These are phyloP conservation scores for Priocnemis perturbator DNA, from an alignment of 2,888 invertebrate genomes.

Conservation along the genomic window DNA sequence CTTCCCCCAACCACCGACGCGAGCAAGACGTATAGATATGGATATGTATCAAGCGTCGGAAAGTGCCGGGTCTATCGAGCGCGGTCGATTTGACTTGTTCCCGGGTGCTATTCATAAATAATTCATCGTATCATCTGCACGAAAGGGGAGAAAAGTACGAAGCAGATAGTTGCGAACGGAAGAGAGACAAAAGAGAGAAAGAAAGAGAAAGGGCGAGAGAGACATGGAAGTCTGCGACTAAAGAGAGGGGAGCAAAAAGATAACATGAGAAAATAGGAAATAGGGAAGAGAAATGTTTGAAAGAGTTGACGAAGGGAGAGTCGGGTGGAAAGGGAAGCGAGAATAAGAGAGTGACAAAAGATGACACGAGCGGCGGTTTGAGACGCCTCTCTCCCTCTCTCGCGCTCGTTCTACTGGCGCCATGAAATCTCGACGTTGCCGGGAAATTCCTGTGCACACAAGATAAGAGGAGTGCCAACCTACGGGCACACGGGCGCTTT, in stretches of 20 bases:
- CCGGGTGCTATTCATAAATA: conserved; percentile 59
- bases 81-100: conserved; percentile 52
- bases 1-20: background rate
- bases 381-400: background rate
- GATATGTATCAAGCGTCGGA: conserved; percentile 46
- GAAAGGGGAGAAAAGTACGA: conserved; percentile 19
- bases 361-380: conserved; percentile 4
- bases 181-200: conserved; percentile 3
- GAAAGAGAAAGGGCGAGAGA: background rate
- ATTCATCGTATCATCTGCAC: conserved; percentile 54
- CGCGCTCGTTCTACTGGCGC: too few species aligned
- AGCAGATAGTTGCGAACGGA: conserved; percentile 16
- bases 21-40: conserved; percentile 41
- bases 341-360: conserved; percentile 19
- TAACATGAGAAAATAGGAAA: background rate
- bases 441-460: conserved; percentile 65
- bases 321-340: too few species aligned
- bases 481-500: conserved; percentile 50
- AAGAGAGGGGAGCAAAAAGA: too few species aligned
- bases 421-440: conserved; percentile 41
- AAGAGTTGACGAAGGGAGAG: background rate
- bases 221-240: background rate
- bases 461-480: conserved; percentile 62
- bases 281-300: too few species aligned
- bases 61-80: conserved; percentile 37